Evolutionary conservation across 23 tunicate genomes (phyloP).

Genomic region (Styela clava): DNA sequence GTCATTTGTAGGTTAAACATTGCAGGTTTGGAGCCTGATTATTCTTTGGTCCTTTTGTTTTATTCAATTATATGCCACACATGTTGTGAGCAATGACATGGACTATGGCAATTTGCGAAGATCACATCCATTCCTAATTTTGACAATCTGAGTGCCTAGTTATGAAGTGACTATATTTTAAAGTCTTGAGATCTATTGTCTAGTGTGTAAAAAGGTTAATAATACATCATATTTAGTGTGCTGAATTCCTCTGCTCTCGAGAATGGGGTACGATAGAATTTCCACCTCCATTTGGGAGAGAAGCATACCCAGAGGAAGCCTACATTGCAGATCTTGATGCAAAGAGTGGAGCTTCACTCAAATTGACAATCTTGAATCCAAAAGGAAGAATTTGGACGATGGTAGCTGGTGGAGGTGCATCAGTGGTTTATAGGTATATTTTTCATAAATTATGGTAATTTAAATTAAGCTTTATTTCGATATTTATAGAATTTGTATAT

Average conservation of each 20-base stretch:
- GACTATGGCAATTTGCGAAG: too few species aligned
- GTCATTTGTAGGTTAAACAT: too few species aligned
- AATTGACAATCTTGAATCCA: conserved; percentile 93
- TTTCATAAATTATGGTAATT: neutral
- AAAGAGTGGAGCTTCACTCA: conserved; percentile 96
- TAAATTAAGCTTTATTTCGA: neutral
- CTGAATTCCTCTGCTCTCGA: conserved; percentile 87
- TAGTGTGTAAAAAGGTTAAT: too few species aligned
- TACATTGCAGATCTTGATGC: conserved; percentile 99
- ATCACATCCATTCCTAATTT: too few species aligned
- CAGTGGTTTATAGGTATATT: conserved; percentile 95
- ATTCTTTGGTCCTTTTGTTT: too few species aligned
- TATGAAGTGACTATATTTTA: too few species aligned
- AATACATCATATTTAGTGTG: too few species aligned
- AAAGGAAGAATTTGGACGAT: conserved; percentile 98
- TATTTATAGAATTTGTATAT: neutral
- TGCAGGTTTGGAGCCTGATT: too few species aligned
- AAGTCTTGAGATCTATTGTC: too few species aligned
- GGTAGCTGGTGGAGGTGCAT: conserved; percentile 99
- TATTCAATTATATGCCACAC: too few species aligned
- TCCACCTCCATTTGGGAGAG: conserved; percentile 99
- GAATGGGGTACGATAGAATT: conserved; percentile 86
- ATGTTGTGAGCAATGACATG: too few species aligned
- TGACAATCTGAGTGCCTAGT: too few species aligned
- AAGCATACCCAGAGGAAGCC: conserved; percentile 98